Conservation (phyloP, 92 coral and sea anemone genomes). For the Anthopleura xanthogrammica region DNA sequence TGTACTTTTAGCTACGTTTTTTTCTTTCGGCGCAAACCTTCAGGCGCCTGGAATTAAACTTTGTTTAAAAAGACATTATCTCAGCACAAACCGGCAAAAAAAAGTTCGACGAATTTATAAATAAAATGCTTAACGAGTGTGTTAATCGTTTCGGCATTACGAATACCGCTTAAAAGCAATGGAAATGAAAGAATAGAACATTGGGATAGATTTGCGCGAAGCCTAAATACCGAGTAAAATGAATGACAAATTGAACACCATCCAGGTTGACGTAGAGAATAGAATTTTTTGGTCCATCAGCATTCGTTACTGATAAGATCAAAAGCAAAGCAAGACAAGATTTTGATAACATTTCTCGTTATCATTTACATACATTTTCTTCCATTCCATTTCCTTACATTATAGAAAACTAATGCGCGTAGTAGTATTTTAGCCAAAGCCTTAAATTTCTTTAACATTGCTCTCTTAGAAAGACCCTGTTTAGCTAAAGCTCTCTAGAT, state of each 20-base stretch:
- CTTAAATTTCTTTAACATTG: neutral
- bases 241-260: neutral
- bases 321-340: neutral
- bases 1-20: neutral
- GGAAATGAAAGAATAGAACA: neutral
- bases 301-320: neutral
- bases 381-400: neutral
- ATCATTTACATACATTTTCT: no score
- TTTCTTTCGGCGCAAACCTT: neutral
- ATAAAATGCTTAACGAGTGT: neutral
- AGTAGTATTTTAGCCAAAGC: neutral
- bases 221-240: neutral
- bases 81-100: neutral
- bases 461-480: neutral
- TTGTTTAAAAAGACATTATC: neutral
- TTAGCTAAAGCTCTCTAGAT: neutral
- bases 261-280: neutral
- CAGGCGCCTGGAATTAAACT: neutral
- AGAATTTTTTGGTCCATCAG: neutral
- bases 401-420: neutral
- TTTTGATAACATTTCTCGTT: neutral
- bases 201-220: neutral
- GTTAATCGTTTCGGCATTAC: no score
- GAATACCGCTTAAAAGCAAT: neutral
- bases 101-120: neutral